Base-by-base conservation (phyloP, 2,113 vertebrate genomes). In the Lynx canadensis region DNA sequence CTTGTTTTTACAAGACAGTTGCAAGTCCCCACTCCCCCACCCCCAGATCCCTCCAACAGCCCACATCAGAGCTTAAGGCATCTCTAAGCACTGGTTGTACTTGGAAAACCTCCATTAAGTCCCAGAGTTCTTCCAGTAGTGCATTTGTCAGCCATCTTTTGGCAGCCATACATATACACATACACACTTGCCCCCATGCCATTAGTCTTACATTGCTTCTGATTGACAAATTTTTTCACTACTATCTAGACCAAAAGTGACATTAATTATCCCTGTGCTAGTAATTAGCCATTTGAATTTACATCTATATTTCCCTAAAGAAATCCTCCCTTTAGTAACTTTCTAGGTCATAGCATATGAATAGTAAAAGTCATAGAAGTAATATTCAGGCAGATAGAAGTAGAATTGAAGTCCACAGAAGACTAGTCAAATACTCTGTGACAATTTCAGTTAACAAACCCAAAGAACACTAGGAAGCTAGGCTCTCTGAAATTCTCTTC, bases 231-330 rank as follows among this genome's bases (percentile, higher is more conserved):
- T 89, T 66, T 90, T 71, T 95, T 89, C 68, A 65, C 18, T 66
- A 63, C n/a, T 48, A 21, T 93, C 23, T 95, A 82, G 60, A 92
- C 78, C 65, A 78, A 94, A 94, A 95, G 38, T 79, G 91, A 65
- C 33, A 79, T 94, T 69, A 83, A 5, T 86, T 86, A 89, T 97
- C 74, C 50, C 93, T 63, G 31, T 71, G 38, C 11, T 94, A 90
- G 80, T 80, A 96, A 88, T 95, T 88, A 95, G 90, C 38, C 69
- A 94, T 92, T 65, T 96, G 69, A 97, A 94, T 92, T 87, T n/a
- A 38, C 52, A 57, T 83, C 78, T 95, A 4, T 93, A 91, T 88
- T 95, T 97, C n/a, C 60, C 60, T 91, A 65, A 91, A 88, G 50
- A 92, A 94, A 85, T 85, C 15, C 31, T 90, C 63, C 55, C 7